A percentile compares a stretch with the other conserved stretches of the same genome.
phyloP scores from a whole-genome alignment of 2,113 vertebrate genomes.

The Ancistrus triradiatus region DNA sequence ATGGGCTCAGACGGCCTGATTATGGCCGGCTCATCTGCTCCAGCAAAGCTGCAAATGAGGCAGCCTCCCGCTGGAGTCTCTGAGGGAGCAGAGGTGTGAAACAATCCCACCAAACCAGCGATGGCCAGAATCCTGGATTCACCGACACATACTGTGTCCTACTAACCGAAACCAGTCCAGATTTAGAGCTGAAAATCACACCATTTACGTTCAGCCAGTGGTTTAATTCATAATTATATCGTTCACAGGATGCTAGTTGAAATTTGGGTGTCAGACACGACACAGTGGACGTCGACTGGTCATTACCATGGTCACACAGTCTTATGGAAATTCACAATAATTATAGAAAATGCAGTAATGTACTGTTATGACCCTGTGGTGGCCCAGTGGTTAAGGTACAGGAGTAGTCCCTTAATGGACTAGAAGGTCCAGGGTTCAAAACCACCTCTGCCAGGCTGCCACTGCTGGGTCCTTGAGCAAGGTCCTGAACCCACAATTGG shows the following conservation, averaged over 20 bases:
- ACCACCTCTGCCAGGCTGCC: too few relatives aligned
- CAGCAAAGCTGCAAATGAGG: conserved; percentile 66
- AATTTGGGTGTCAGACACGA: not conserved
- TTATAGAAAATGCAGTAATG: too few relatives aligned
- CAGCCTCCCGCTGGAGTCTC: conserved; percentile 42
- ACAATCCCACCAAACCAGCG: conserved; percentile 48
- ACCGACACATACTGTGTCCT: too few relatives aligned
- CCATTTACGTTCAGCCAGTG: conserved; percentile 6
- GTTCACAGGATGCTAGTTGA: not conserved
- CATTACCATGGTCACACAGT: too few relatives aligned
- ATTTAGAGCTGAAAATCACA: not conserved
- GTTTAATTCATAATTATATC: conserved; percentile 6
- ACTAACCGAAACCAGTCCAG: not conserved
- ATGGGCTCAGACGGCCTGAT: conserved; percentile 24
- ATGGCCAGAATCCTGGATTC: conserved; percentile 9
- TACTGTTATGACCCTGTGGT: too few relatives aligned
- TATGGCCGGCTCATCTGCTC: conserved; percentile 61
- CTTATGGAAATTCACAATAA: too few relatives aligned
- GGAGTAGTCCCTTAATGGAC: too few relatives aligned
- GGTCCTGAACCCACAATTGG: too few relatives aligned
- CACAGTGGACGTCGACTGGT: too few relatives aligned
- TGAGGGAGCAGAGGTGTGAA: conserved; percentile 57
- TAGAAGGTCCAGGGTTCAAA: too few relatives aligned
- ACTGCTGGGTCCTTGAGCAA: too few relatives aligned
- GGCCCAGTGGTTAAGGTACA: too few relatives aligned